A percentile compares a stretch with the other conserved stretches of the same genome.
These are phyloP conservation scores for Tuta absoluta DNA, from an alignment of 2,888 invertebrate genomes.

Conservation along the genomic window DNA sequence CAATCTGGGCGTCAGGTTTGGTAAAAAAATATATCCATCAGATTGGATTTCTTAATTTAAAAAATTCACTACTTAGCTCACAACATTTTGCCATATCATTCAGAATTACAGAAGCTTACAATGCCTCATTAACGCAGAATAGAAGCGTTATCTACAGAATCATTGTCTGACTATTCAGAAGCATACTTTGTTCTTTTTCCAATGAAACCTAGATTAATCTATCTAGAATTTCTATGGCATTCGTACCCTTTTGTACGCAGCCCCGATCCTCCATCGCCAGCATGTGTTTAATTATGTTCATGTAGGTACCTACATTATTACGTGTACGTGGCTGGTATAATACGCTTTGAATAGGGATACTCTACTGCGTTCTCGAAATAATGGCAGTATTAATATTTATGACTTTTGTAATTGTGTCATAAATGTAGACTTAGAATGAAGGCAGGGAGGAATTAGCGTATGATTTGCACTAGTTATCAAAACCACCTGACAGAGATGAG, in stretches of 20 bases:
- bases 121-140: neutral
- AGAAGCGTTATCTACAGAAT: neutral
- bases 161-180: constrained; percentile 7
- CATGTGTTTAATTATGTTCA: constrained; percentile 22
- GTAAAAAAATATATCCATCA: too few relatives aligned
- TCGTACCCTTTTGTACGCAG: constrained; percentile 4
- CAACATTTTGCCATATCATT: neutral
- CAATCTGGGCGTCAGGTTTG: too few relatives aligned
- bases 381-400: neutral
- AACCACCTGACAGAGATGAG: too few relatives aligned
- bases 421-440: too few relatives aligned
- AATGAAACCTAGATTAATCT: constrained; percentile 13
- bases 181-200: neutral
- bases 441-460: too few relatives aligned
- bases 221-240: neutral
- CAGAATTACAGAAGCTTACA: neutral
- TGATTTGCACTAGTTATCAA: too few relatives aligned
- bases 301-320: constrained; percentile 6
- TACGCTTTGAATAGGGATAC: neutral
- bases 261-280: constrained; percentile 15
- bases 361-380: neutral
- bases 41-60: too few relatives aligned
- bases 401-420: too few relatives aligned
- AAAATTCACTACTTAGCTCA: too few relatives aligned
- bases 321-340: constrained; percentile 3